Conservation (phyloP, 92 coral and sea anemone species). For the Anthopleura xanthogrammica region DNA sequence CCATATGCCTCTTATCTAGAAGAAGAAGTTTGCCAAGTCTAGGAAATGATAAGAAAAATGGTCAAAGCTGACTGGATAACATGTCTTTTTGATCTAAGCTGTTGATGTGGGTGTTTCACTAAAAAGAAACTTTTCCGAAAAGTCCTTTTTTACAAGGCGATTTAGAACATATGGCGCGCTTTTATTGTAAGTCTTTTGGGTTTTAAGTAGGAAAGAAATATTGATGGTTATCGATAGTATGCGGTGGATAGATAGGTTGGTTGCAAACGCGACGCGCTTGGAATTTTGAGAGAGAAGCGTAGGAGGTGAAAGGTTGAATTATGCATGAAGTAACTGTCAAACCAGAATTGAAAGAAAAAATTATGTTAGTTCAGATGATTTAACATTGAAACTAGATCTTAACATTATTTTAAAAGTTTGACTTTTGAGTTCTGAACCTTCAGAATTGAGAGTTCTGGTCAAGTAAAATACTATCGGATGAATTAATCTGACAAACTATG, state of each 20-base stretch:
- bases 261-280: slow-evolving; percentile 25
- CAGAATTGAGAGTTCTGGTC: neutral
- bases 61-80: neutral
- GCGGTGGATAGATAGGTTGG: slow-evolving; percentile 21
- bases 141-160: slow-evolving; percentile 28
- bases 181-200: slow-evolving; percentile 18
- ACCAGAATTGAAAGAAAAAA: neutral
- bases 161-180: slow-evolving; percentile 35
- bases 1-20: neutral
- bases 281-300: slow-evolving; percentile 30
- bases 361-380: slow-evolving; percentile 36
- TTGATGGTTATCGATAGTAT: slow-evolving; percentile 21
- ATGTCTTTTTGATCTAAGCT: neutral
- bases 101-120: neutral
- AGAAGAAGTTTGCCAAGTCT: neutral
- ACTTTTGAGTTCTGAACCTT: neutral
- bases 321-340: slow-evolving; percentile 35
- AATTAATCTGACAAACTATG: neutral
- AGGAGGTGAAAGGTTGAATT: slow-evolving; percentile 29
- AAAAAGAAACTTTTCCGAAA: neutral
- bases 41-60: neutral
- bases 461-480: neutral
- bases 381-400: slow-evolving; percentile 22
- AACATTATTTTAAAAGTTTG: neutral
- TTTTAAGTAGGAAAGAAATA: neutral